Conservation (phyloP, 2,888 invertebrate species). For the Alsophila aescularia region DNA sequence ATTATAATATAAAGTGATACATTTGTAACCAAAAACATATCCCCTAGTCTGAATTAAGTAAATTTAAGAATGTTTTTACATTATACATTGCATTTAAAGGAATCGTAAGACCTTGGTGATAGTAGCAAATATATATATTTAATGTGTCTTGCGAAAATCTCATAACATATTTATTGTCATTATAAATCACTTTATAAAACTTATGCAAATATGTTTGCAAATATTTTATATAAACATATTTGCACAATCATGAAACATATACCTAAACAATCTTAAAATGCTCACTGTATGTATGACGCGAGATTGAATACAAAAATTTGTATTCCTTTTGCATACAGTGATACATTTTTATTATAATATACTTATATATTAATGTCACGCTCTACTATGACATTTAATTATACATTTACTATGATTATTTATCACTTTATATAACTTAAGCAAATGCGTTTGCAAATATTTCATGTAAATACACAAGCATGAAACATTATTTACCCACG, state of each 20-base stretch:
- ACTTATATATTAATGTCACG: conserved; percentile 1
- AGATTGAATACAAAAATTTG: conserved; percentile 60
- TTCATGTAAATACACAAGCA: not conserved
- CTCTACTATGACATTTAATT: too few relatives aligned
- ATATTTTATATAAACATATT: not conserved
- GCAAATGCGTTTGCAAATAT: not conserved
- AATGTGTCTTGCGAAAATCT: not conserved
- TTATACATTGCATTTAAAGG: conserved; percentile 8
- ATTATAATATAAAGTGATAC: conserved; percentile 63
- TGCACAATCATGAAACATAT: not conserved
- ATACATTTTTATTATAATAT: conserved; percentile 50
- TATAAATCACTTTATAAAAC: not conserved
- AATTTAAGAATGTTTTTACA: conserved; percentile 51
- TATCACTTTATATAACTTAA: not conserved
- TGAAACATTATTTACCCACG: not conserved
- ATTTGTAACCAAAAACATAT: conserved; percentile 79
- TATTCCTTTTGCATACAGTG: conserved; percentile 68
- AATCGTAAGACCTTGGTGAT: conserved; percentile 43
- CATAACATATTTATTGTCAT: conserved; percentile 6
- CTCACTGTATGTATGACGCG: conserved; percentile 71
- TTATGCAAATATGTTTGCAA: not conserved
- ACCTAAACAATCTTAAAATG: conserved; percentile 45
- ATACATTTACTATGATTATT: conserved; percentile 7
- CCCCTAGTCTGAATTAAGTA: conserved; percentile 74
- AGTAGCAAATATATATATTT: conserved; percentile 22